phyloP scores from a whole-genome alignment of 2,888 invertebrate species.

The Parascotia fuliginaria region DNA sequence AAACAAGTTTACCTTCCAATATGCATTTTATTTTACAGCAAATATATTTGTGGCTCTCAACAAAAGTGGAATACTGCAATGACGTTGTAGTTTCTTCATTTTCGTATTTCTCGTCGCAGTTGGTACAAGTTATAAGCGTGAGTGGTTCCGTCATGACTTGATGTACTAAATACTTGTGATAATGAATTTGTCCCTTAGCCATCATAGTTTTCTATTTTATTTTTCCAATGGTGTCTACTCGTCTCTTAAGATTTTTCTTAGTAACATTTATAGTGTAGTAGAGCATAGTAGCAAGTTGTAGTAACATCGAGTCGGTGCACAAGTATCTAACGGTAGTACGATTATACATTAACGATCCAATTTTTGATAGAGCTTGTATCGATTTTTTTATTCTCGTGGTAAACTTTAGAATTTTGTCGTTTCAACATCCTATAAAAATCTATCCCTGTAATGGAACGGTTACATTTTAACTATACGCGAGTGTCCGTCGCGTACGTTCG shows the following conservation, averaged over 20 bases:
- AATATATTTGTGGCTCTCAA: background rate
- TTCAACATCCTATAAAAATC: conserved; percentile 55
- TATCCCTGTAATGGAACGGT: conserved; percentile 66
- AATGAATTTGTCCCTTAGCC: background rate
- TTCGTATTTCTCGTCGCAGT: background rate
- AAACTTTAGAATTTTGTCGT: conserved; percentile 27
- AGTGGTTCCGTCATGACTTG: background rate
- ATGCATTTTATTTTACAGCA: background rate
- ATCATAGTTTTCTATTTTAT: conserved; percentile 1
- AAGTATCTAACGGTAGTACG: conserved; percentile 30
- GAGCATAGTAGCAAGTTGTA: conserved; percentile 38
- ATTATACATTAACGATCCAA: conserved; percentile 30
- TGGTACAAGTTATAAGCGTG: background rate
- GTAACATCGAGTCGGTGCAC: conserved; percentile 37
- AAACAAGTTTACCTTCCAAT: conserved; percentile 24
- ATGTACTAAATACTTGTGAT: background rate
- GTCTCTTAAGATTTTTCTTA: conserved; percentile 38
- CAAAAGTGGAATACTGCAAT: background rate
- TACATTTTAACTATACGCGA: conserved; percentile 53
- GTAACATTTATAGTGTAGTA: conserved; percentile 36
- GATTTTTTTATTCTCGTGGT: conserved; percentile 22
- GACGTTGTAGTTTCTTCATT: background rate
- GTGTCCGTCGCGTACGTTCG: conserved; percentile 49
- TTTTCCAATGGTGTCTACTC: conserved; percentile 26
- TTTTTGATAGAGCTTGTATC: conserved; percentile 26